Base-by-base conservation (phyloP, 37 sponge, comb jelly and placozoan species). In the Axinella damicornis region DNA sequence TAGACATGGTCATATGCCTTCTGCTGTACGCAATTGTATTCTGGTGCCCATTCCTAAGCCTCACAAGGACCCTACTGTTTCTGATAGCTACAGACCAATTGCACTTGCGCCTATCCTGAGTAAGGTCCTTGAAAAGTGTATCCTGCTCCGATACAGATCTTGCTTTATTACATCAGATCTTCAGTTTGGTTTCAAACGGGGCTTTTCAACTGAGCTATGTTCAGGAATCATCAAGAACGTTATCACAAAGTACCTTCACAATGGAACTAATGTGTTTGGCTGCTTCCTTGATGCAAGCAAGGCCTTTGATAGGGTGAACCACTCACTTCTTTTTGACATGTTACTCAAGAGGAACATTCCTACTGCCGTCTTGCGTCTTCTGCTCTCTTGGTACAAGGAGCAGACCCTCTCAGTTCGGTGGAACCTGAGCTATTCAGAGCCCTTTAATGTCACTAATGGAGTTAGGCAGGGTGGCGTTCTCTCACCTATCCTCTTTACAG, bases 401-500 rank as follows among this genome's bases (percentile, higher is more conserved):
- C 73, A 71, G 37, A 20, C 38, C 4, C 2, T 71, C 2, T 15
- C 2, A 5, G 73, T 71, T 38, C 22, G 73, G 6, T 71, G 53
- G 73, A n/a, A 21, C n/a, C 15, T 4, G 5, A 25, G 27, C n/a
- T 14, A 40, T 39, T 71, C 73, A 21, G 53, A 20, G 5, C n/a
- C 73, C 6, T 71, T 71, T 71, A 38, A 13, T 41, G 24, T 41
- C 21, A 27, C 73, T 22, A 71, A 71, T 71, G 73, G 73, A 21
- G 73, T 71, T 13, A 52, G 73, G 2, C 73, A 71, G 28, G 73
- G 73, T 40, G 73, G 73, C 20, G 73, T 71, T 71, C 73, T 71
- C 22, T 71, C 73, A 40, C 53, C 73, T 21, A 41, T 38, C 16
- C 18, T 71, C 2, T 46, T 71, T 16, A 71, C 46, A 46, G 46